Conservation (phyloP, 1,140 invertebrate genomes). For the Tyrophagus putrescentiae region DNA sequence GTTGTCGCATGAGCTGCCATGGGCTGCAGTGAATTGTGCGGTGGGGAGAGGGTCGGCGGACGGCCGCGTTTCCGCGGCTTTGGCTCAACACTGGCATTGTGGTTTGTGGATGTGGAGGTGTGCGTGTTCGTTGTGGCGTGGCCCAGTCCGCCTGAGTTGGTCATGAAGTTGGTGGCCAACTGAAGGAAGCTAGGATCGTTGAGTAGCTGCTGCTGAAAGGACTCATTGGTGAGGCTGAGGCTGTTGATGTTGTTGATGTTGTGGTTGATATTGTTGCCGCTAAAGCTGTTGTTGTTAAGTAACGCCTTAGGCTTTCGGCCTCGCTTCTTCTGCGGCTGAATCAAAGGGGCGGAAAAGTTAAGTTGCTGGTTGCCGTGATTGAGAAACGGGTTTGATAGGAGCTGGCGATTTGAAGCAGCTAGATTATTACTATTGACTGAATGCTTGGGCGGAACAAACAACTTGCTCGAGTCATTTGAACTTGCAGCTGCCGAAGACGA, state of each 20-base stretch:
- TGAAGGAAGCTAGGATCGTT: too few relatives aligned
- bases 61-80: constrained; percentile 18
- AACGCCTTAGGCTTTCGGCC: constrained; percentile 4
- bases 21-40: neutral
- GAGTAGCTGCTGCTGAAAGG: too few relatives aligned
- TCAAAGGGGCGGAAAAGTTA: neutral
- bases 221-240: too few relatives aligned
- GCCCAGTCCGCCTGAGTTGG: too few relatives aligned
- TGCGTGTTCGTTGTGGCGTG: too few relatives aligned
- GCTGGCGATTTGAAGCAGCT: neutral
- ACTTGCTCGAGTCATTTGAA: neutral
- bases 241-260: neutral
- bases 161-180: too few relatives aligned
- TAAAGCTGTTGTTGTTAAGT: constrained; percentile 1
- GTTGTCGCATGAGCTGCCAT: neutral
- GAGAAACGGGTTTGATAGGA: neutral
- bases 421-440: neutral
- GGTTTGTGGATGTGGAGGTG: too few relatives aligned
- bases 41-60: constrained; percentile 16
- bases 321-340: neutral
- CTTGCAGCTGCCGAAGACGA: neutral
- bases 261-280: neutral
- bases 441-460: neutral
- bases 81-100: too few relatives aligned
- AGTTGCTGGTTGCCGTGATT: neutral